Base-by-base conservation (phyloP, 1,140 invertebrate genomes). In the Papilio helenus region DNA sequence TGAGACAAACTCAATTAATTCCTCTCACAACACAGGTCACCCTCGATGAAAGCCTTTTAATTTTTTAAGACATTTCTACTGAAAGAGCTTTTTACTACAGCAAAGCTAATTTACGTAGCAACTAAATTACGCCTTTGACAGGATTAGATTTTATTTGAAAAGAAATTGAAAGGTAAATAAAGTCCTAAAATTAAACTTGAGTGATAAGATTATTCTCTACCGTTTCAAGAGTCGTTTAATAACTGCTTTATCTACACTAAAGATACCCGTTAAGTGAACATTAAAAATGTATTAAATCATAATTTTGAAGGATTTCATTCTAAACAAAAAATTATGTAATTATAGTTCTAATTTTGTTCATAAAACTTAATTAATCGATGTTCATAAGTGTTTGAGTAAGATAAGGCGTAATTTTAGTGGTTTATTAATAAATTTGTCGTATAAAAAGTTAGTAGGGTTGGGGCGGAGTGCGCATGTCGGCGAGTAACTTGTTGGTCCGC, bases 1-100 rank as follows among this genome's bases (percentile, higher is more conserved):
- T 87, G 89, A 92, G 90, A 91, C 89, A 92, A 94, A 94, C 90
- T 93, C 92, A 91, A 93, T 93, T 93, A 93, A 91, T 92, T 88
- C 90, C 86, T 88, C 91, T 89, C 88, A 88, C 88, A 90, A 90
- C 84, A 89, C 86, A 83, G 81, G 81, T 85, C 84, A 82, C 81
- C 84, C 84, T 85, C 87, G 86, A 89, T 88, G 84, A 91, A 91
- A 92, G 87, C 86, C 89, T 92, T 93, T 89, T 89, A 92, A 92
- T 89, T 93, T 77, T 92, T 93, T 91, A 93, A 92, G 86, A 88
- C 87, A 89, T 88, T 92, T 91, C 86, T 84, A 84, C 81, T 86
- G 77, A 83, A 82, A 81, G 58, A 46, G 76, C 76, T 78, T 58
- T 72, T 77, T 51, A 80, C 68, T 81, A 51, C 3, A 73, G 44